These are phyloP conservation scores for Pseudochirops corinnae DNA, from an alignment of 2,797 vertebrate species.

Conservation along the genomic window DNA sequence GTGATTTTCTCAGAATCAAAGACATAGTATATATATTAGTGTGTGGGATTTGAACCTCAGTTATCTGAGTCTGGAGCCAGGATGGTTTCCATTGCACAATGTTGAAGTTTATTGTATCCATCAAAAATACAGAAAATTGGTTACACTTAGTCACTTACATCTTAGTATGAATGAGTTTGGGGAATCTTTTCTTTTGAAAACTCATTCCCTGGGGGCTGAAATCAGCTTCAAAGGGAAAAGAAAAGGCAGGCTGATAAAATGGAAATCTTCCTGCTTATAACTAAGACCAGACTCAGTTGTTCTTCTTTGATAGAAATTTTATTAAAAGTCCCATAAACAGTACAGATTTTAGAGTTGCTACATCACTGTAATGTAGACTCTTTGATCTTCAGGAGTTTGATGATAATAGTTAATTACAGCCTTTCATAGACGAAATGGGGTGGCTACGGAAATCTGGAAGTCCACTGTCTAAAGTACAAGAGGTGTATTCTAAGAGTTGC, in stretches of 20 bases:
- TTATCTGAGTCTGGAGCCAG: not conserved
- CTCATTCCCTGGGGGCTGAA: not conserved
- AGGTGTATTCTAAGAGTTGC: not conserved
- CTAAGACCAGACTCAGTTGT: not conserved
- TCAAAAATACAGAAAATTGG: not conserved
- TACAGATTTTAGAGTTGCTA: not conserved
- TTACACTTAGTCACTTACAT: not conserved
- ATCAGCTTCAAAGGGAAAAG: not conserved
- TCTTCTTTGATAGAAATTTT: not conserved
- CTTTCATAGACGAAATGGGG: not conserved
- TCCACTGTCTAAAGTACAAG: not conserved
- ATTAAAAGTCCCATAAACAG: not conserved
- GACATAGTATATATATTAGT: not conserved
- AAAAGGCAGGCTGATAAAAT: not conserved
- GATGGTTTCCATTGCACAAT: not conserved
- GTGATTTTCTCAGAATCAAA: not conserved
- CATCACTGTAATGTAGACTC: not conserved
- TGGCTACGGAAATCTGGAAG: not conserved
- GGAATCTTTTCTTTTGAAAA: not conserved
- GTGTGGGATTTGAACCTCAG: not conserved
- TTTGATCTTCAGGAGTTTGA: not conserved
- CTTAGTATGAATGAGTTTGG: not conserved
- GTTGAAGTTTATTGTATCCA: not conserved
- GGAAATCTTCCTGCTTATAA: not conserved
- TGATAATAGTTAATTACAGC: not conserved